Evolutionary conservation across 1,140 invertebrate genomes (phyloP), one percentile per base, ranked within the genome.

Genomic region (Heterodera carotae): DNA sequence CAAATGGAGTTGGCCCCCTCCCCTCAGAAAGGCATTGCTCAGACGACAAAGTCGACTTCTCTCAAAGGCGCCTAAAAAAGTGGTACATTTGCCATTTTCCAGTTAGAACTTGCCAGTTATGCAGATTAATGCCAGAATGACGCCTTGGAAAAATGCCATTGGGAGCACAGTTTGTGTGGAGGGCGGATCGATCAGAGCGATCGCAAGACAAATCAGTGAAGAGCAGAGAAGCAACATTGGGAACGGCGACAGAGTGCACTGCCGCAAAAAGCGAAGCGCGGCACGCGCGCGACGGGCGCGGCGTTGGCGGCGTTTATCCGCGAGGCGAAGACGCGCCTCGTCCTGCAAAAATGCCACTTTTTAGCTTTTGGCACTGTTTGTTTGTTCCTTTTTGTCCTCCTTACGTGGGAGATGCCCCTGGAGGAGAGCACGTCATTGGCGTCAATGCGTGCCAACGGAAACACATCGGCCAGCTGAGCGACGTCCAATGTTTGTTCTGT

Each of bases 121-220:
- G 68, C 73, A 76, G 67, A 83, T 73, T 25, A 84, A 29, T 22
- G 76, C 56, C 10, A 84, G 59, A 22, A 81, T 69, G 56, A 29
- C 60, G n/a, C 60, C 48, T 48, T 84, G 68, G 64, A 83, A 72
- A 27, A 84, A 66, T 27, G 76, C 82, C 82, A 83, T 83, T 34
- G 62, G 39, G 10, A 83, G 59, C 29, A 77, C 82, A 33, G 39
- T 74, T 56, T 56, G 48, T 2, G 62, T 31, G 8, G 75, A 48
- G 33, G 73, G 39, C 60, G 31, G 60, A 72, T 83, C 82, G 36
- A 84, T 60, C 22, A 75, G 22, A 69, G 81, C 78, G 31, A 83
- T 78, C 8, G 80, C n/a, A 59, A 77, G 56, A 69, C 84, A 85
- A 22, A 80, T 53, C 36, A 85, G 33, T 3, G 66, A 73, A 2